Percentiles rank a stretch among this genome's conserved stretches.
phyloP scores from a whole-genome alignment of 2,888 invertebrate genomes.

The Cecidostiba fungosa region DNA sequence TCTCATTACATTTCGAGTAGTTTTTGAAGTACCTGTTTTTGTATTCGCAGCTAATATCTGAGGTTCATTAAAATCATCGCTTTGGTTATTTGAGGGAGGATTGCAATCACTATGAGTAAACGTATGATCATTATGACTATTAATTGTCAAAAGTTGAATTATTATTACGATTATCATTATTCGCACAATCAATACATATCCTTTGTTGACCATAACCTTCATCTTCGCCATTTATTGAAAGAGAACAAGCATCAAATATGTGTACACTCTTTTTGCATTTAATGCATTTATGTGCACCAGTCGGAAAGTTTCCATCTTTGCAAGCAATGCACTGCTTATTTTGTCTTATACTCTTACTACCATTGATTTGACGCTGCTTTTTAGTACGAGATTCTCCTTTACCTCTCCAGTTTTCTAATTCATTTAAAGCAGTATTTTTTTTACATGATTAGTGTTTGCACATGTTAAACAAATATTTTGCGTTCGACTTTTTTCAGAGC shows the following conservation, averaged over 20 bases:
- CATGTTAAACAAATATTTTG: background rate
- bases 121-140: too few species aligned
- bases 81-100: background rate
- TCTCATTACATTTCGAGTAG: too few species aligned
- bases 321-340: constrained; percentile 34
- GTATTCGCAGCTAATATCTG: background rate
- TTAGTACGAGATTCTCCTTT: background rate
- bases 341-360: background rate
- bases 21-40: background rate
- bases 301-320: constrained; percentile 30
- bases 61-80: background rate
- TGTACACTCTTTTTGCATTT: constrained; percentile 58
- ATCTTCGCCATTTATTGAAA: constrained; percentile 46
- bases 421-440: background rate
- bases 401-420: background rate
- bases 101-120: background rate
- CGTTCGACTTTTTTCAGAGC: background rate
- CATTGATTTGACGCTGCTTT: background rate
- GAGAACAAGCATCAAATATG: constrained; percentile 47
- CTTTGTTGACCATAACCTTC: constrained; percentile 57
- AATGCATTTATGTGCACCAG: constrained; percentile 55
- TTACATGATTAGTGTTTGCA: background rate
- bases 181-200: constrained; percentile 45
- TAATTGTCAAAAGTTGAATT: too few species aligned
- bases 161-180: background rate